Evolutionary conservation across 2,113 vertebrate genomes (phyloP).

Genomic region (Rafetus swinhoei): DNA sequence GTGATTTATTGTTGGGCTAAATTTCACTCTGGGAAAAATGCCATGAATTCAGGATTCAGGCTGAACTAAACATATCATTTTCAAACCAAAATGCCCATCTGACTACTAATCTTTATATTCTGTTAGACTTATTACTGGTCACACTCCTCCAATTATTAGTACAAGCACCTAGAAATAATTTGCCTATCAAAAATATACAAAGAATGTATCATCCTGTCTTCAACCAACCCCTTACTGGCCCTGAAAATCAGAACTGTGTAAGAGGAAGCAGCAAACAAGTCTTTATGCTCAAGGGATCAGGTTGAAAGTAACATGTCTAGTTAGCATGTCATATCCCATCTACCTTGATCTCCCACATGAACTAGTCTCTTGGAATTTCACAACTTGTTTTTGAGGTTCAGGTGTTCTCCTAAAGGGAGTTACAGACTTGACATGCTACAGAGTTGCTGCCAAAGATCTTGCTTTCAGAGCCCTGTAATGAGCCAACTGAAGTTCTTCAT

Average conservation of each 20-base stretch:
- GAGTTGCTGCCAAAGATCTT: background rate
- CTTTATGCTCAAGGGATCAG: background rate
- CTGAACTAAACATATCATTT: slow-evolving; percentile 29
- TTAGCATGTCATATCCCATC: background rate
- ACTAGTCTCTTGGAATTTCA: background rate
- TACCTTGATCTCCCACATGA: background rate
- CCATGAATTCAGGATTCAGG: slow-evolving; percentile 31
- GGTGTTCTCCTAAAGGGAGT: background rate
- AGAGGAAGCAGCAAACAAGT: background rate
- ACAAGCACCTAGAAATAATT: background rate
- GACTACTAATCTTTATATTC: slow-evolving; percentile 2
- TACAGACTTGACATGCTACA: background rate
- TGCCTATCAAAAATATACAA: slow-evolving; percentile 2
- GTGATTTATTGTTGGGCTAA: slow-evolving; percentile 55
- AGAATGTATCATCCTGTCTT: background rate
- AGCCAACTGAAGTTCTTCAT: background rate
- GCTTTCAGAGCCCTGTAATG: background rate
- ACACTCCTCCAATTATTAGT: background rate
- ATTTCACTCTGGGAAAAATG: slow-evolving; percentile 59
- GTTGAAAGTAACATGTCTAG: background rate
- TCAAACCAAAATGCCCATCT: slow-evolving; percentile 22
- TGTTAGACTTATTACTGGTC: background rate
- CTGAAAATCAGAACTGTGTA: background rate
- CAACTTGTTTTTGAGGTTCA: rapidly evolving
- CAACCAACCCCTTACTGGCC: background rate